A percentile compares a stretch with the other conserved stretches of the same genome.
These are phyloP conservation scores for Xestia ashworthii DNA, from an alignment of 2,888 invertebrate species.

Conservation along the genomic window DNA sequence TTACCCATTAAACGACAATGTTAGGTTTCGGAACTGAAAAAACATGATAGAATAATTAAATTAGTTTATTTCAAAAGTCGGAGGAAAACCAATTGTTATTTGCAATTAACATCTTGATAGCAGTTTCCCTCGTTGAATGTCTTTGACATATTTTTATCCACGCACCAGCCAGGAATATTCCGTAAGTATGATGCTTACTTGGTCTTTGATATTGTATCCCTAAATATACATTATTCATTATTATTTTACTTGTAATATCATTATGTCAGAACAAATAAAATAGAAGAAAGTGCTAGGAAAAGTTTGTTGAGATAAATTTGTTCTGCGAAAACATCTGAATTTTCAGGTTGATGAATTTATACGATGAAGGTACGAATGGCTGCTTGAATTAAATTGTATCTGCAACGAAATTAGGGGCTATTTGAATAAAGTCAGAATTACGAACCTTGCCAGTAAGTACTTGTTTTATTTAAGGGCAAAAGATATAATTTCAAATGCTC, in stretches of 20 bases:
- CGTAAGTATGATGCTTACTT: not conserved
- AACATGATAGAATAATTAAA: too few species aligned
- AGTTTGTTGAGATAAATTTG: constrained; percentile 30
- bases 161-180: too few species aligned
- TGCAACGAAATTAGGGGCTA: constrained; percentile 4
- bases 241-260: not conserved
- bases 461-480: not conserved
- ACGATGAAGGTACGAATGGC: constrained; percentile 1
- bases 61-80: too few species aligned
- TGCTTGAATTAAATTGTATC: constrained; percentile 9
- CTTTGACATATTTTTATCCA: too few species aligned
- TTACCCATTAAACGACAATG: too few species aligned
- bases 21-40: too few species aligned
- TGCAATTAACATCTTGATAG: too few species aligned
- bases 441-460: too few species aligned
- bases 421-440: constrained; percentile 2
- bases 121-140: too few species aligned
- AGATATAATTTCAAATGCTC: not conserved
- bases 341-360: constrained; percentile 23
- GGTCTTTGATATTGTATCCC: not conserved
- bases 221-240: constrained; percentile 2
- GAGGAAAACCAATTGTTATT: too few species aligned
- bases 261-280: constrained; percentile 20
- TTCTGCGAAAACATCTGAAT: constrained; percentile 1
- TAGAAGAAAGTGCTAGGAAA: not conserved